These are phyloP conservation scores for Cyanocitta stelleri DNA, from an alignment of 2,113 vertebrate species.

Conservation along the genomic window DNA sequence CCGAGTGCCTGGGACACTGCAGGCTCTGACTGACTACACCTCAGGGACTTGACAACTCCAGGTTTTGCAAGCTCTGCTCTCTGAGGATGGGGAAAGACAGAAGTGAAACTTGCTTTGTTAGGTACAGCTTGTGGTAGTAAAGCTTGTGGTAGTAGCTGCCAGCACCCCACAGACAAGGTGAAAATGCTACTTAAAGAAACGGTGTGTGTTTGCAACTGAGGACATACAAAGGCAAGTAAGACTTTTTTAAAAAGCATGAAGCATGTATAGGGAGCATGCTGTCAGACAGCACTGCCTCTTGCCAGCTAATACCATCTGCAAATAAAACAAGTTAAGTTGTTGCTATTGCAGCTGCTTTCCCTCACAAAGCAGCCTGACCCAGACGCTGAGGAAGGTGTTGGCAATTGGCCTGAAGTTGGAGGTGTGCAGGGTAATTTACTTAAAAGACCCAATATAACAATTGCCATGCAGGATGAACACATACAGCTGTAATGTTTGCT, in stretches of 20 bases:
- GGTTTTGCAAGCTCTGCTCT: background rate
- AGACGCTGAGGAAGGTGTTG: background rate
- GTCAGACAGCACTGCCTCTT: background rate
- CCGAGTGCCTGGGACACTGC: background rate
- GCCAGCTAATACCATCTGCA: background rate
- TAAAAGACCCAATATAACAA: background rate
- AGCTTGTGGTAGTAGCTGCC: background rate
- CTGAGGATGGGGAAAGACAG: background rate
- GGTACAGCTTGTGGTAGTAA: no score
- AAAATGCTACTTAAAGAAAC: background rate
- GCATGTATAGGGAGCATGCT: background rate
- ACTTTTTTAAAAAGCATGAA: background rate
- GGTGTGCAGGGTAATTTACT: background rate
- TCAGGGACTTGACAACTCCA: background rate
- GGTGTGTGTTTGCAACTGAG: background rate
- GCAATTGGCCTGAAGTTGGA: background rate
- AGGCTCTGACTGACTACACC: background rate
- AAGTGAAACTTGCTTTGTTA: background rate
- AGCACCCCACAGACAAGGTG: background rate
- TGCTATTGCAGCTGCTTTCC: slow-evolving; percentile 13
- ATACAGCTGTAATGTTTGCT: background rate
- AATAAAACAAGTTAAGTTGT: slow-evolving; percentile 4
- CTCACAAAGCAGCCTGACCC: background rate
- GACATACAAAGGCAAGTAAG: background rate
- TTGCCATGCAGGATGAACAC: background rate